These are phyloP conservation scores for Lepus europaeus DNA, from an alignment of 2,113 vertebrate species.

Conservation along the genomic window DNA sequence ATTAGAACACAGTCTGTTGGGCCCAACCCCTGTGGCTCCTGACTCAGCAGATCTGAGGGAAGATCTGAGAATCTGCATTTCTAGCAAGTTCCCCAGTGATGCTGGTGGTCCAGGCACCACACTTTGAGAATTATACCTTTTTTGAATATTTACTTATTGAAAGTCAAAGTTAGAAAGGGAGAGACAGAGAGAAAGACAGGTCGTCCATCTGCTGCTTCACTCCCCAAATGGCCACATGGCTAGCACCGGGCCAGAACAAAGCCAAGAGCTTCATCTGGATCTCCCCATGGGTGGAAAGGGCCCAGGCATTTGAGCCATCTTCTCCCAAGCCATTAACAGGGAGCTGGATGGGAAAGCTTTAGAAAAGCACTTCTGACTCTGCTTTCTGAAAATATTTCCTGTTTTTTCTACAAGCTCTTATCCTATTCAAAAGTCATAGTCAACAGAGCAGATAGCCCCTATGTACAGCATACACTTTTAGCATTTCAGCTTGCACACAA, in stretches of 20 bases:
- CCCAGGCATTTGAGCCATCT: no score
- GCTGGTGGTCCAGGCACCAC: neutral
- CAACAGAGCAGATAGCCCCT: neutral
- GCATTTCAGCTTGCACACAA: neutral
- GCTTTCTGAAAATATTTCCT: constrained; percentile 8
- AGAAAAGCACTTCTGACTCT: neutral
- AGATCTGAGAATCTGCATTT: neutral
- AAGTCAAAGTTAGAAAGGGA: no score
- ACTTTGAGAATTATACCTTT: neutral
- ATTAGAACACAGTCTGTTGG: neutral
- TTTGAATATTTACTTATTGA: neutral
- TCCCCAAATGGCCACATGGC: no score
- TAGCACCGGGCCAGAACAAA: no score
- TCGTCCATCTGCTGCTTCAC: no score
- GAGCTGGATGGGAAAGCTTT: neutral
- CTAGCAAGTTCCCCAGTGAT: neutral
- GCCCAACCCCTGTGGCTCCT: neutral
- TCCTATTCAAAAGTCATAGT: neutral
- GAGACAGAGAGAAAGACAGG: no score
- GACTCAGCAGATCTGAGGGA: neutral
- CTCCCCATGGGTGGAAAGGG: no score
- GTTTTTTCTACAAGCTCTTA: constrained; percentile 22
- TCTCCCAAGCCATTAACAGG: no score
- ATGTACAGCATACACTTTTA: neutral
- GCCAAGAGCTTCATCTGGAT: no score